Conservation (phyloP, 2,113 vertebrate species). For the Camelus dromedarius region DNA sequence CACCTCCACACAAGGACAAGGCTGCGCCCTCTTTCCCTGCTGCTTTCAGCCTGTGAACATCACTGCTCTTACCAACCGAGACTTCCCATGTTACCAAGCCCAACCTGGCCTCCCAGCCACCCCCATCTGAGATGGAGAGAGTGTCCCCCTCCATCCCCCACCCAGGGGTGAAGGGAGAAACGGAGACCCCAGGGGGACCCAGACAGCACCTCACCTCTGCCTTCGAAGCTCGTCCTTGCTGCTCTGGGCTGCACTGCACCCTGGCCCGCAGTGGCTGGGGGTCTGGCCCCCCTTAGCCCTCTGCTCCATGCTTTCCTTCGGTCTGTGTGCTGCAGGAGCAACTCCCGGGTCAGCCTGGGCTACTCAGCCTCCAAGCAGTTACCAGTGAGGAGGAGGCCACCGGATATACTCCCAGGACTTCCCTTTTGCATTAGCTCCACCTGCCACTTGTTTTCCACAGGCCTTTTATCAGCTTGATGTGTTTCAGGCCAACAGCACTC, state of each 20-base stretch:
- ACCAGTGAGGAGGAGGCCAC: not conserved
- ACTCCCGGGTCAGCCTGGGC: not conserved
- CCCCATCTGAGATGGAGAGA: not conserved
- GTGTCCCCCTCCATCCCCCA: rapidly evolving
- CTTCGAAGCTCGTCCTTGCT: not conserved
- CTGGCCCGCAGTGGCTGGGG: not conserved
- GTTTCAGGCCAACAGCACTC: not conserved
- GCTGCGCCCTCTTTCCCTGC: too few species aligned
- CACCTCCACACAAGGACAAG: not conserved
- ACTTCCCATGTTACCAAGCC: not conserved
- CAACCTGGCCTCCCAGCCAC: too few species aligned
- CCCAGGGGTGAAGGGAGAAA: not conserved
- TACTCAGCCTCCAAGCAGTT: not conserved
- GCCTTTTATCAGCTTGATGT: not conserved
- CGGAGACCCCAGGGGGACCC: too few species aligned
- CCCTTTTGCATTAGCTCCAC: not conserved
- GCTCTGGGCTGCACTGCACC: not conserved
- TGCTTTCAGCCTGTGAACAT: not conserved
- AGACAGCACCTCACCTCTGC: not conserved
- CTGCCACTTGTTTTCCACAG: not conserved
- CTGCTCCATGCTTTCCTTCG: not conserved
- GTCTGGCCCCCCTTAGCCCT: not conserved
- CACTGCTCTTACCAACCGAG: not conserved
- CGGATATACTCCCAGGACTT: rapidly evolving
- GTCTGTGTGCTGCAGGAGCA: not conserved